These are phyloP conservation scores for Trigoniulus corallinus DNA, from an alignment of 1,140 invertebrate species.

Conservation along the genomic window DNA sequence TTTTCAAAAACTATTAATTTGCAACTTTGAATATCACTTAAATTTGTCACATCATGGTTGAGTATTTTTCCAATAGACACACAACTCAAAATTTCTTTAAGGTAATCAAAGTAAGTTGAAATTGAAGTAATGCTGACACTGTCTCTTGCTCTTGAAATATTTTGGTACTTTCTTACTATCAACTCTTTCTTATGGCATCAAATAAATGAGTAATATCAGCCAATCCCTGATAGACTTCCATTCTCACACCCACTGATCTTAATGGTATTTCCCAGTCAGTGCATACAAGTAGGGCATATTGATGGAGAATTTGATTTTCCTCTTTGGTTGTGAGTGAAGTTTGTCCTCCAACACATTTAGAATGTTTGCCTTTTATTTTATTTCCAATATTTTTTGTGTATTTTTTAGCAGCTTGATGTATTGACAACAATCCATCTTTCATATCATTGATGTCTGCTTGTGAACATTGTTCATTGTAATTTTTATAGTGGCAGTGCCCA, in stretches of 20 bases:
- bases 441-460: no score
- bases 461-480: no score
- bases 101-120: conserved; percentile 13
- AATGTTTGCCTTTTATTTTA: no score
- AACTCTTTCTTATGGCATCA: conserved; percentile 2
- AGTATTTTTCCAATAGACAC: conserved; percentile 22
- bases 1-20: conserved; percentile 20
- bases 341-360: no score
- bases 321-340: background rate
- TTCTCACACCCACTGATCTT: conserved; percentile 1
- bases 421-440: no score
- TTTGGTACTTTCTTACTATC: no score
- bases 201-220: conserved; percentile 3
- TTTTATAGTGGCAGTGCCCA: no score
- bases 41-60: conserved; percentile 28
- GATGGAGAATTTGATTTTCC: background rate
- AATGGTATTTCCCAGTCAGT: conserved; percentile 7
- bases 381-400: no score
- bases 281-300: background rate
- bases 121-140: conserved; percentile 14
- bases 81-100: conserved; percentile 16
- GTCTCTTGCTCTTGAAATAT: background rate
- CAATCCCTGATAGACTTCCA: conserved; percentile 6
- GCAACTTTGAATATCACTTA: conserved; percentile 24
- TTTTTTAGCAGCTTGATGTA: no score